Conservation (phyloP, 2,113 vertebrate genomes). For the Protobothrops mucrosquamatus region DNA sequence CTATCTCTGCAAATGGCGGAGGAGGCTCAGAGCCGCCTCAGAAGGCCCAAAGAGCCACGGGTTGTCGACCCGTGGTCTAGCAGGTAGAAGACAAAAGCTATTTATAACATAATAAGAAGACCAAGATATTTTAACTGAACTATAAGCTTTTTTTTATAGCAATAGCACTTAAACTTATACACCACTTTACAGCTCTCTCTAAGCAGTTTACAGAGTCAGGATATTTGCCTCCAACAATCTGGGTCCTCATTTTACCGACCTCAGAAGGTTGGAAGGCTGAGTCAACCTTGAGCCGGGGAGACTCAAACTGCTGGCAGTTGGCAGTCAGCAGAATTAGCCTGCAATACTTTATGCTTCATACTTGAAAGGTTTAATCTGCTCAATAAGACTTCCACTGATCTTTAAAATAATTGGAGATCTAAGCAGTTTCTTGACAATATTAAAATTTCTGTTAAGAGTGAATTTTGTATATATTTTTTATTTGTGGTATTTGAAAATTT, state of each 20-base stretch:
- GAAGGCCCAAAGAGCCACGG: too few relatives aligned
- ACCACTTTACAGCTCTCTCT: too few relatives aligned
- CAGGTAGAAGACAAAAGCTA: background rate
- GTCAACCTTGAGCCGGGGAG: too few relatives aligned
- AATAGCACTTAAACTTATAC: too few relatives aligned
- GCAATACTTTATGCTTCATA: background rate
- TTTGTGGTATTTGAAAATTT: background rate
- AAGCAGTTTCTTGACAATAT: background rate
- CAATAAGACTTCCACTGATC: background rate
- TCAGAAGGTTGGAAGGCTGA: too few relatives aligned
- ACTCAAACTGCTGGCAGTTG: too few relatives aligned
- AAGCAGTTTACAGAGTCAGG: too few relatives aligned
- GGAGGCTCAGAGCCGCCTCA: too few relatives aligned
- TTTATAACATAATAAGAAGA: background rate
- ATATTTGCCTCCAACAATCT: too few relatives aligned
- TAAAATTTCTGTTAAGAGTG: background rate
- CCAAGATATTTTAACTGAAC: background rate
- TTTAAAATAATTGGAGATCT: background rate
- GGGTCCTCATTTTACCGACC: too few relatives aligned
- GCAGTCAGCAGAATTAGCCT: too few relatives aligned
- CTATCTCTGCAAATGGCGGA: too few relatives aligned
- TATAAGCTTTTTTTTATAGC: background rate
- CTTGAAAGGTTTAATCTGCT: background rate
- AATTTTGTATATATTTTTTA: background rate
- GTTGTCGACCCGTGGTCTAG: background rate